phyloP scores from a whole-genome alignment of 2,797 vertebrate species.

The Micromesistius poutassou region DNA sequence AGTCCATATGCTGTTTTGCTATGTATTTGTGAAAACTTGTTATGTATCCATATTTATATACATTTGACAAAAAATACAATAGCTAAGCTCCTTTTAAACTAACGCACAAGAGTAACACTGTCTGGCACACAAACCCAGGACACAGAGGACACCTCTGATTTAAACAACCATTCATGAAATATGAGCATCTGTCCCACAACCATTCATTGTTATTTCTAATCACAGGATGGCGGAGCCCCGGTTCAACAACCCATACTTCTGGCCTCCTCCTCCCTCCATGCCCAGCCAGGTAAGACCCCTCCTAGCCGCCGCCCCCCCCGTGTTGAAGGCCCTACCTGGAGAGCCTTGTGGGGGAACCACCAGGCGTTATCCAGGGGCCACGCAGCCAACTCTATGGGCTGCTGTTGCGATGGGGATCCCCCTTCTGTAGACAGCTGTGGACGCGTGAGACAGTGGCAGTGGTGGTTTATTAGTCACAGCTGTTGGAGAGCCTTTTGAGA shows the following conservation, averaged over 20 bases:
- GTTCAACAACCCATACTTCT: slow-evolving; percentile 90
- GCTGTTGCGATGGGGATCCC: too few relatives aligned
- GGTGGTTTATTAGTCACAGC: background rate
- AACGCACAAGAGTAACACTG: background rate
- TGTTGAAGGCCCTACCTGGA: background rate
- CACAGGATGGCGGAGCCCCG: slow-evolving; percentile 86
- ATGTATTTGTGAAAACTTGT: too few relatives aligned
- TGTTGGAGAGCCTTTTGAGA: background rate
- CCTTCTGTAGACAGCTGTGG: background rate
- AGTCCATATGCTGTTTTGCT: too few relatives aligned
- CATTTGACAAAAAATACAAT: too few relatives aligned
- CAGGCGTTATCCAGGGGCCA: too few relatives aligned
- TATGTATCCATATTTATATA: too few relatives aligned
- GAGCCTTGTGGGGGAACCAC: too few relatives aligned
- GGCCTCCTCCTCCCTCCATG: slow-evolving; percentile 87
- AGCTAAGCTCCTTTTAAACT: too few relatives aligned
- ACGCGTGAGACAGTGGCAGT: background rate
- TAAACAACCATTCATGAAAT: background rate
- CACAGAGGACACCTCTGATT: background rate
- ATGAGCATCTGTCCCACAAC: background rate
- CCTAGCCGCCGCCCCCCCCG: too few relatives aligned
- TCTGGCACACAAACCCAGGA: background rate
- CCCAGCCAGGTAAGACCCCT: slow-evolving; percentile 81
- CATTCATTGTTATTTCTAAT: background rate
- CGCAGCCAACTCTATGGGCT: background rate